Evolutionary conservation across 2,888 invertebrate genomes (phyloP).

Genomic region (Leptopilina myrica): DNA sequence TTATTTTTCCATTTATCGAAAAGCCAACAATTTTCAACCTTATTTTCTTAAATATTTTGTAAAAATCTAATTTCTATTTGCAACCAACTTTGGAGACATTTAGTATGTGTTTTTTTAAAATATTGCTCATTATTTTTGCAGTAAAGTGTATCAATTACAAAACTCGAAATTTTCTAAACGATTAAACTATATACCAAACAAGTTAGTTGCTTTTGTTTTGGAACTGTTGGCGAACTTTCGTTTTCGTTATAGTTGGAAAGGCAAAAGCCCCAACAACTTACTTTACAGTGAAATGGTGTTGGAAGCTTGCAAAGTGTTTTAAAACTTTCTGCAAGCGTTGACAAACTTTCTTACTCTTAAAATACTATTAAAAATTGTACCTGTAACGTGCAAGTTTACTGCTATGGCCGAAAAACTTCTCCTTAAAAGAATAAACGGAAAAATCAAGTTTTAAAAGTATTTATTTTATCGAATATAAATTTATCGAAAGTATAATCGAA

Average conservation of each 20-base stretch:
- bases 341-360: conserved; percentile 68
- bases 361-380: conserved; percentile 67
- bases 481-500: too few relatives aligned
- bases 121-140: neutral
- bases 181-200: conserved; percentile 4
- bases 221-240: conserved; percentile 47
- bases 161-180: conserved; percentile 23
- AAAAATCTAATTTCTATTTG: too few relatives aligned
- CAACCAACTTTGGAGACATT: neutral
- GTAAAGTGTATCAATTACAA: neutral
- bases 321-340: conserved; percentile 51
- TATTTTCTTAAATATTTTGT: too few relatives aligned
- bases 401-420: neutral
- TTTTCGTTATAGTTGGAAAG: conserved; percentile 47
- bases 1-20: too few relatives aligned
- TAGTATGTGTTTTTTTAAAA: neutral
- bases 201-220: conserved; percentile 19
- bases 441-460: too few relatives aligned
- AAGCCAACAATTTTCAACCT: too few relatives aligned
- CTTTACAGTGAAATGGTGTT: conserved; percentile 47
- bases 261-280: conserved; percentile 49
- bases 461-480: too few relatives aligned
- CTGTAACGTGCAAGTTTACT: conserved; percentile 60
- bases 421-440: neutral
- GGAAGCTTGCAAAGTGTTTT: conserved; percentile 55